Base-by-base conservation (phyloP, 2,113 vertebrate species). In the Eulemur macaco region DNA sequence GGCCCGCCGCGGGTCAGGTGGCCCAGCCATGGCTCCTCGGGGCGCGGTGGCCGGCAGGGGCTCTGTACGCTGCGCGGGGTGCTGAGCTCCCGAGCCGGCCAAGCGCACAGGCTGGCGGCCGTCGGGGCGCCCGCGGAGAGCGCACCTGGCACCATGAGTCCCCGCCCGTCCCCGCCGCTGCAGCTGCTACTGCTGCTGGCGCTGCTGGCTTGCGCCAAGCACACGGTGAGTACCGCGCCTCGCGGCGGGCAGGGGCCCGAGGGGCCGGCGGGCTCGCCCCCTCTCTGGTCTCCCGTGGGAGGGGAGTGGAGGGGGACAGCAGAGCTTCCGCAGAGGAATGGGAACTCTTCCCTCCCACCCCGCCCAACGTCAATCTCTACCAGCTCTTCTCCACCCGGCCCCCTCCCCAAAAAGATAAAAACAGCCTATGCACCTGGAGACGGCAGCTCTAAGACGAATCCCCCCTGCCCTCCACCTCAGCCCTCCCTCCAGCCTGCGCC, bases 181-280 rank as follows among this genome's bases (percentile, higher is more conserved):
- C 73, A 1, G 37, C 31, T 3, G 13, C 52, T 10, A 3, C 42
- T 12, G 77, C n/a, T 83, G 83, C 27, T 89, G 82, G 20, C 15
- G 83, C n/a, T 96, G 34, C 78, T 96, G 0, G 25, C 50, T 4
- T 17, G 85, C 47, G 71, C 86, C 0, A 21, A 6, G 29, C 91
- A 71, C 68, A 15, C 73, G 0, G 98, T 98, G 91, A 97, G 97
- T 97, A 95, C 66, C 42, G 29, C 17, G 9, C 21, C 18, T 6
- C 45, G 27, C 42, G 2, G n/a, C 0, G 37, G n/a, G 63, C 66
- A 17, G 39, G 54, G 3, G 6, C 18, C 66, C 66, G 0, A 2
- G 21, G 8, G 64, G 17, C 14, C 29, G 5, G 45, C 20, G 17
- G 34, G 2, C 17, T 13, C 29, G 18, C 69, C 13, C 1, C 15